A percentile compares a stretch with the other conserved stretches of the same genome.
These are phyloP conservation scores for Ostrea edulis DNA, from an alignment of 1,140 invertebrate species.

Conservation along the genomic window DNA sequence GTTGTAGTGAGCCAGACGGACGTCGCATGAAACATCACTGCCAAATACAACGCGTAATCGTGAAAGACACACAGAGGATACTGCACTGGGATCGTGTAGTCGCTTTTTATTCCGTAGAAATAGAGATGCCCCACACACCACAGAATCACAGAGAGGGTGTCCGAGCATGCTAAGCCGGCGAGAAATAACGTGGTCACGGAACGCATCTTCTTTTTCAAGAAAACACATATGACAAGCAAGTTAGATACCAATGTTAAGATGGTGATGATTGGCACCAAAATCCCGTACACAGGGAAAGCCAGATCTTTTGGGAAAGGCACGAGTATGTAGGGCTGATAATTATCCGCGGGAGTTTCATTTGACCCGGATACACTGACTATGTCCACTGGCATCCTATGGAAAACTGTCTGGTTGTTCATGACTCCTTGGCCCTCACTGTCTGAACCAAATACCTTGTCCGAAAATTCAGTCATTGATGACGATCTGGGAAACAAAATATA, in stretches of 20 bases:
- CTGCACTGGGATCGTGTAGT: conserved; percentile 33
- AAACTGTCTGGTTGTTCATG: conserved; percentile 13
- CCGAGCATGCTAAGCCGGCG: conserved; percentile 41
- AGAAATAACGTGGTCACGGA: conserved; percentile 53
- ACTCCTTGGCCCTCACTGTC: not conserved
- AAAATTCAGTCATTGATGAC: not conserved
- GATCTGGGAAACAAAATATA: not conserved
- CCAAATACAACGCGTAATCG: conserved; percentile 50
- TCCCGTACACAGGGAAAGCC: conserved; percentile 47
- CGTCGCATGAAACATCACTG: conserved; percentile 53
- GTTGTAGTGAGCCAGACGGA: conserved; percentile 58
- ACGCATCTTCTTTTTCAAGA: conserved; percentile 44
- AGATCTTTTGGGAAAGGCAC: conserved; percentile 4
- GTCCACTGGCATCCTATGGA: not conserved
- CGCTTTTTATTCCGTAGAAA: conserved; percentile 38
- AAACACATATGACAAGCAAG: conserved; percentile 44
- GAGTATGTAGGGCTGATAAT: conserved; percentile 8
- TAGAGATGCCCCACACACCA: conserved; percentile 30
- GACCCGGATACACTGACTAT: not conserved
- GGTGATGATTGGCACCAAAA: conserved; percentile 39
- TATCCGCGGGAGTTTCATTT: not conserved
- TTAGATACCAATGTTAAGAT: conserved; percentile 46
- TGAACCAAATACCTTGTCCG: not conserved
- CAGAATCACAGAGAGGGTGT: conserved; percentile 31
- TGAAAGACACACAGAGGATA: conserved; percentile 41